Conservation (phyloP, 1,140 invertebrate species). For the Hydropsyche tenuis region DNA sequence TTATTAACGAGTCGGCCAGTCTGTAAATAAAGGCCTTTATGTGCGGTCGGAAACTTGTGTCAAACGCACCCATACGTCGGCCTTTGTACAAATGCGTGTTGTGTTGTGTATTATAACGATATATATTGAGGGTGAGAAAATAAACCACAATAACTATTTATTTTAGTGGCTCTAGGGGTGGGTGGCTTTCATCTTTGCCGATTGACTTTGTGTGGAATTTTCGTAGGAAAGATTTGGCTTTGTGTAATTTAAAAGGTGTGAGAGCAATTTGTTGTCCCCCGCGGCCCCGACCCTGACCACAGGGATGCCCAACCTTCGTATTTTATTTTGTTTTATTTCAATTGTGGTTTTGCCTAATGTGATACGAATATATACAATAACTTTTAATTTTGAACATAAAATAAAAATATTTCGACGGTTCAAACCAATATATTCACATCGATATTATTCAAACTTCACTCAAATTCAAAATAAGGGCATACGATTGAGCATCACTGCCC, state of each 20-base stretch:
- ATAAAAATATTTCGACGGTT: no score
- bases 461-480: no score
- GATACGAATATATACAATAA: no score
- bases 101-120: neutral
- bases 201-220: conserved; percentile 38
- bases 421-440: no score
- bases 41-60: conserved; percentile 6
- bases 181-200: conserved; percentile 39
- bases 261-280: conserved; percentile 41
- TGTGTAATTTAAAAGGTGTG: conserved; percentile 42
- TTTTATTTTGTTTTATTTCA: no score
- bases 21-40: conserved; percentile 34
- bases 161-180: conserved; percentile 30
- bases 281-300: conserved; percentile 13
- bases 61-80: conserved; percentile 4
- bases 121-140: conserved; percentile 34
- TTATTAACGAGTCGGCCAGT: conserved; percentile 23
- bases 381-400: no score
- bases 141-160: conserved; percentile 41
- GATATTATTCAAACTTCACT: no score
- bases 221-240: conserved; percentile 38
- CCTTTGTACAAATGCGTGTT: neutral
- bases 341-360: no score
- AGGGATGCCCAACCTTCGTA: conserved; percentile 8
- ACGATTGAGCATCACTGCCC: neutral